Evolutionary conservation across 2,113 vertebrate species (phyloP).

Genomic region (Melospiza georgiana): DNA sequence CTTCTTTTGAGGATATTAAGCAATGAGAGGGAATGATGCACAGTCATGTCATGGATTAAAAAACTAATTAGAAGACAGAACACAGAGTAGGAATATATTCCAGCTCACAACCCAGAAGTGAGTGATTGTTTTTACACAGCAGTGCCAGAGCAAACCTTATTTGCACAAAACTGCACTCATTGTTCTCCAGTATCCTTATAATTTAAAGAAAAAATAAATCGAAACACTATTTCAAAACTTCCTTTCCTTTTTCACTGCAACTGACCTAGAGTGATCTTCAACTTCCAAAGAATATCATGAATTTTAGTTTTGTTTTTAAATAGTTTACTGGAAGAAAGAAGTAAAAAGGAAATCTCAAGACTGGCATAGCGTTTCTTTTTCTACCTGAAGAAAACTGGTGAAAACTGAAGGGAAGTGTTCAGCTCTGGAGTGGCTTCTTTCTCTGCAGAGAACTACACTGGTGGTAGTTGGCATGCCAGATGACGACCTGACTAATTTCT

Average conservation of each 20-base stretch:
- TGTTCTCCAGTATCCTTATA: neutral
- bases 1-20: conserved; percentile 20
- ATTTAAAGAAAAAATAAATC: neutral
- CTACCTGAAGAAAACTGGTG: neutral
- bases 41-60: conserved; percentile 48
- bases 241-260: neutral
- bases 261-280: neutral
- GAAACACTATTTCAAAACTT: neutral
- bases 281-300: neutral
- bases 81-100: conserved; percentile 34
- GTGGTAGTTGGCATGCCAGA: neutral
- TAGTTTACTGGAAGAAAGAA: neutral
- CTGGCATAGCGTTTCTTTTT: neutral
- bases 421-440: neutral
- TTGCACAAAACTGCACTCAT: neutral
- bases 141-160: neutral
- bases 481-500: neutral
- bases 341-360: neutral
- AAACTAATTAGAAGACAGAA: conserved; percentile 44
- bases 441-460: neutral
- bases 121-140: neutral
- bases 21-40: conserved; percentile 22
- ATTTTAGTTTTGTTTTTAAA: neutral
- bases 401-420: neutral
- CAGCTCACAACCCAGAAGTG: conserved; percentile 6